A percentile compares a stretch with the other conserved stretches of the same genome.
These are phyloP conservation scores for Orchesellides sinensis DNA, from an alignment of 2,888 invertebrate species.

Conservation along the genomic window DNA sequence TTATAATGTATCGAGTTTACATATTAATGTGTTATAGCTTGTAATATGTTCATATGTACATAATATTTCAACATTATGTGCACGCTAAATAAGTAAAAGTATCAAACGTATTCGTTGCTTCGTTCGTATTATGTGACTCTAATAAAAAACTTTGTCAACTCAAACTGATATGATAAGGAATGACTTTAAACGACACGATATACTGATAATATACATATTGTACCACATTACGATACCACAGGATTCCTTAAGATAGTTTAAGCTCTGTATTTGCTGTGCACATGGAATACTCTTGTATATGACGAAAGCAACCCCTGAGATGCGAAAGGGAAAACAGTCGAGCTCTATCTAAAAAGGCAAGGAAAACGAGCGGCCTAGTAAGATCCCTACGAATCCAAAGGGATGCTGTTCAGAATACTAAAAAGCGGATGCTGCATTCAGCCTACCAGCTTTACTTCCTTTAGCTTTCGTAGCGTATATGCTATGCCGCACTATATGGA, in stretches of 20 bases:
- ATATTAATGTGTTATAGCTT: neutral
- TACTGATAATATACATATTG: conserved; percentile 27
- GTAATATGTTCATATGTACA: no score
- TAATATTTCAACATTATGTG: no score
- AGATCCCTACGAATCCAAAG: conserved; percentile 71
- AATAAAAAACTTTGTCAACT: no score
- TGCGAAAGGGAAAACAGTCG: conserved; percentile 36
- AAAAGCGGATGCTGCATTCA: conserved; percentile 55
- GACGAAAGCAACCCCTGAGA: conserved; percentile 55
- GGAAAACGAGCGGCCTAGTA: conserved; percentile 37
- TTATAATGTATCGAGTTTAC: neutral
- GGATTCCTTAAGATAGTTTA: conserved; percentile 32
- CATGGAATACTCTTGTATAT: conserved; percentile 3
- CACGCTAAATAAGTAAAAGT: no score
- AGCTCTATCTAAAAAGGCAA: conserved; percentile 3
- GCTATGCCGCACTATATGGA: neutral
- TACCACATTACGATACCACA: conserved; percentile 39
- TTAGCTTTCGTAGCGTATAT: neutral
- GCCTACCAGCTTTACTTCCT: neutral
- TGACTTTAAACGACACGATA: neutral
- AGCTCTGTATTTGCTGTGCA: conserved; percentile 18
- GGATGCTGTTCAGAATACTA: conserved; percentile 68
- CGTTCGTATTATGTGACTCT: no score
- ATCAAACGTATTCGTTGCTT: no score
- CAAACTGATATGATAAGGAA: neutral